Percentiles rank a stretch among this genome's conserved stretches.
phyloP scores from a whole-genome alignment of 2,797 vertebrate genomes.

The Arnoldichthys spilopterus region DNA sequence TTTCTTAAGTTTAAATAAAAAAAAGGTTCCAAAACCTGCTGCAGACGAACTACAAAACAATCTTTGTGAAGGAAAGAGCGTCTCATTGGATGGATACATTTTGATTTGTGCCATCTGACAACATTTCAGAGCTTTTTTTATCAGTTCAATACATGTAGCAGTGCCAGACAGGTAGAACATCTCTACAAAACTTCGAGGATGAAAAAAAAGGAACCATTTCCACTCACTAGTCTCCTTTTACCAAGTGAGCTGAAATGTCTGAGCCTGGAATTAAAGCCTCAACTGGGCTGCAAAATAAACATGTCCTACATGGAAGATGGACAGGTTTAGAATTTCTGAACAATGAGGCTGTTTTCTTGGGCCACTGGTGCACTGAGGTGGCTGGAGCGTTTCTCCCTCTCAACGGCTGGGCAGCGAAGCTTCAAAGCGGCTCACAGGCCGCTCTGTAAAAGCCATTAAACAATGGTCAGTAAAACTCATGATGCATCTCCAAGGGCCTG shows the following conservation, averaged over 20 bases:
- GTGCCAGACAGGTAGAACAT: neutral
- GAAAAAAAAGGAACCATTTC: neutral
- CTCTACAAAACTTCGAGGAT: neutral
- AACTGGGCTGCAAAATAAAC: slow-evolving; percentile 65
- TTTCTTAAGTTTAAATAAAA: slow-evolving; percentile 1
- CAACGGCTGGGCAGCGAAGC: slow-evolving; percentile 11
- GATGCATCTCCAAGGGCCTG: slow-evolving; percentile 37
- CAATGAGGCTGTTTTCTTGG: slow-evolving; percentile 64
- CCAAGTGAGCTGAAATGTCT: slow-evolving; percentile 37
- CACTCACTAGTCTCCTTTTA: slow-evolving; percentile 48
- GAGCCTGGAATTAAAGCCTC: slow-evolving; percentile 59
- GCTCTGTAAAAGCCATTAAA: slow-evolving; percentile 41
- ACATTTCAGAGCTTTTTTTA: slow-evolving; percentile 26
- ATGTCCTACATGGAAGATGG: slow-evolving; percentile 56
- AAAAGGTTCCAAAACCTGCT: neutral
- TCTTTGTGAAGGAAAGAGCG: slow-evolving; percentile 1
- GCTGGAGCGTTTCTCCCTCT: slow-evolving; percentile 13
- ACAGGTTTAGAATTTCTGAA: slow-evolving; percentile 63
- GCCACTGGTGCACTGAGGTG: slow-evolving; percentile 1
- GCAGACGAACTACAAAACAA: slow-evolving; percentile 2
- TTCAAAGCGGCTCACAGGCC: slow-evolving; percentile 38
- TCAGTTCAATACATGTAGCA: neutral
- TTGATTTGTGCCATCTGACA: slow-evolving; percentile 12
- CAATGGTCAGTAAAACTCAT: slow-evolving; percentile 44
- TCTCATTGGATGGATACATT: slow-evolving; percentile 6